Evolutionary conservation across 64 coral and sea anemone genomes (phyloP), one percentile per base, ranked within the genome.

Genomic region (Montipora foliosa): DNA sequence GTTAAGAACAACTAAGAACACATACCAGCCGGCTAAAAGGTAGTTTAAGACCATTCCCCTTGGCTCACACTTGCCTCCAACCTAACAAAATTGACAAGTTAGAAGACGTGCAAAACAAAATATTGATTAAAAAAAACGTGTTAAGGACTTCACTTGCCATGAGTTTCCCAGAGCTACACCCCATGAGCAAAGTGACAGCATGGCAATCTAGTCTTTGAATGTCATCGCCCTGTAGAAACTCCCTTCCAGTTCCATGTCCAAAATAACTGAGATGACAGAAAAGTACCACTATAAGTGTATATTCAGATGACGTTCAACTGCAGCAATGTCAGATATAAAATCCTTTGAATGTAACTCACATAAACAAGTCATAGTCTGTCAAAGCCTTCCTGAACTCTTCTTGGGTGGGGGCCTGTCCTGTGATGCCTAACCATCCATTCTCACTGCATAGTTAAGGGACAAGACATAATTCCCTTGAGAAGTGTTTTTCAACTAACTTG

Each of bases 41-140:
- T 98, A 98, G 89, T 96, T 96, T 49, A 98, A 77, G 2, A 76
- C 94, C 94, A 98, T 98, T 75, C 97, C 97, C 79, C 92, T 91
- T 15, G 97, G 94, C 67, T 98, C 97, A 92, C 94, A 98, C 12
- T 93, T 76, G 75, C 97, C 97, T 61, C 84, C 76, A 80, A 98
- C 90, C 96, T 98, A 55, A 64, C 85, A 71, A 72, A 74, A 79
- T 44, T 74, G 57, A 82, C 21, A 51, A 80, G 10, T 49, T 16
- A 21, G 20, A n/a, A 17, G 8, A 8, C 19, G 19, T 46, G 89
- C 44, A 44, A 55, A 84, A 16, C 20, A 75, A 21, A 4, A 5
- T 64, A 91, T 21, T 60, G 19, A 25, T 16, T 6, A 6, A 58
- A 81, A 4, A 16, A 13, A 11, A 67, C 49, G 9, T 0, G 3